phyloP scores from a whole-genome alignment of 2,888 invertebrate genomes.

The Eremobia ochroleuca region DNA sequence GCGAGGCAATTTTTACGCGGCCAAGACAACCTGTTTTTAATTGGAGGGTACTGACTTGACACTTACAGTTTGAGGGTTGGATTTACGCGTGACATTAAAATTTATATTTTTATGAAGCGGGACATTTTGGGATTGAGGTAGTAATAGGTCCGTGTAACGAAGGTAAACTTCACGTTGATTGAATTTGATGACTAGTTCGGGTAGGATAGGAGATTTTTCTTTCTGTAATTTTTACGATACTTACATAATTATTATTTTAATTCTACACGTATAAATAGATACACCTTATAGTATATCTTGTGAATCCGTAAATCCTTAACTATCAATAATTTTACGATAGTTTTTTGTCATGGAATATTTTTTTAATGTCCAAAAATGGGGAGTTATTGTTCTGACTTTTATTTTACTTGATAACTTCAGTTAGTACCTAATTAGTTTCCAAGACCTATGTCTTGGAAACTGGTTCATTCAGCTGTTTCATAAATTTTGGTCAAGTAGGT shows the following conservation, averaged over 20 bases:
- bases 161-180: constrained; percentile 49
- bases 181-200: constrained; percentile 23
- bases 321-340: background rate
- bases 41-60: constrained; percentile 60
- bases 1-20: constrained; percentile 65
- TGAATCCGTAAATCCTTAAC: background rate
- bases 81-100: constrained; percentile 37
- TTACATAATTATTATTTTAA: background rate
- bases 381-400: background rate
- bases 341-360: background rate
- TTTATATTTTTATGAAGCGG: constrained; percentile 41
- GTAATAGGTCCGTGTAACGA: constrained; percentile 35
- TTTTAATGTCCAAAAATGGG: too few relatives aligned
- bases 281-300: background rate
- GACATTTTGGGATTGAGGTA: constrained; percentile 30
- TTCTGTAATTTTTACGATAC: background rate
- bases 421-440: too few relatives aligned
- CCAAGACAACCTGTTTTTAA: constrained; percentile 54
- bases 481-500: too few relatives aligned
- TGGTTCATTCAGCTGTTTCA: too few relatives aligned
- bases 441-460: too few relatives aligned
- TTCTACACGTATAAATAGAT: background rate
- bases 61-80: constrained; percentile 54
- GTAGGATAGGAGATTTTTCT: background rate
- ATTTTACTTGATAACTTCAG: too few relatives aligned